Evolutionary conservation across 2,113 vertebrate species (phyloP).

Genomic region (Pitta sordida): DNA sequence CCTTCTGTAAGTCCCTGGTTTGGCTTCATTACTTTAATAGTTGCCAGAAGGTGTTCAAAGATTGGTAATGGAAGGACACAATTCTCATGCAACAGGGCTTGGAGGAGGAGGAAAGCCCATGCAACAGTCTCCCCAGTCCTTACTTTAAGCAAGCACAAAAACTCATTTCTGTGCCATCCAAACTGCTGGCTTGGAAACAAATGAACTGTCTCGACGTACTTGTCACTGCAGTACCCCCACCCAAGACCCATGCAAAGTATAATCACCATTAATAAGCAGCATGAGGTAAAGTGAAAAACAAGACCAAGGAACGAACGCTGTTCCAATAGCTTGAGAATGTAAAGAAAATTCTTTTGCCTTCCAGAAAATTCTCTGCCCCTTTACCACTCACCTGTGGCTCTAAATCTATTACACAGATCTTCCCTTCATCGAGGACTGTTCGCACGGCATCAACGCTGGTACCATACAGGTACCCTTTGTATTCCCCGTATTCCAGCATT

Average conservation of each 20-base stretch:
- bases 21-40: background rate
- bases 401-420: slow-evolving; percentile 90
- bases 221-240: background rate
- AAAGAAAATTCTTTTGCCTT: background rate
- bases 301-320: background rate
- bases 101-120: background rate
- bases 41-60: background rate
- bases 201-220: background rate
- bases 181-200: background rate
- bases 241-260: background rate
- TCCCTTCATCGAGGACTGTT: slow-evolving; percentile 80
- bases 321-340: background rate
- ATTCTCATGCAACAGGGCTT: background rate
- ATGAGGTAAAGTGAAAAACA: background rate
- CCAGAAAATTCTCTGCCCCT: background rate
- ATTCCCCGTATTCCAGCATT: slow-evolving; percentile 90
- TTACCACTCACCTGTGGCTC: slow-evolving; percentile 82
- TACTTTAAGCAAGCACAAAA: background rate
- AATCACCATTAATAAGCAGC: background rate
- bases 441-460: slow-evolving; percentile 85
- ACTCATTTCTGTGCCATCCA: background rate
- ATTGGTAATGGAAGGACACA: background rate
- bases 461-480: slow-evolving; percentile 90
- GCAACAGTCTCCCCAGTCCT: background rate
- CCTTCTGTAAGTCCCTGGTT: background rate